Conservation (phyloP, 2,888 invertebrate genomes). For the Lepidocyrtinus sp. region DNA sequence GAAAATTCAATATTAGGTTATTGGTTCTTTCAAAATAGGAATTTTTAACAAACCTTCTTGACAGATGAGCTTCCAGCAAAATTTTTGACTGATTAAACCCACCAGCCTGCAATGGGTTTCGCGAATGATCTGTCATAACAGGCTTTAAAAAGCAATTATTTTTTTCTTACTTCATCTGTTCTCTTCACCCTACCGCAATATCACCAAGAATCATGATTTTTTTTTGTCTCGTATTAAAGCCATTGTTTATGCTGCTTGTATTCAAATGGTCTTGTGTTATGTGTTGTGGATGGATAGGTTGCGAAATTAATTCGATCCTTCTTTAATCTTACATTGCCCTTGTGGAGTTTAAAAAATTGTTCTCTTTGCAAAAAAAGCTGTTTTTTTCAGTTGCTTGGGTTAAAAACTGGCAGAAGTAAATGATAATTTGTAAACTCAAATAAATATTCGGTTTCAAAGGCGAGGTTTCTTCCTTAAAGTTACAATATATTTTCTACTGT, state of each 20-base stretch:
- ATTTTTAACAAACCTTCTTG: no score
- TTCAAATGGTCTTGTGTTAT: conserved; percentile 12
- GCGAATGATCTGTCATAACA: no score
- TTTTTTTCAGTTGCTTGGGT: not conserved
- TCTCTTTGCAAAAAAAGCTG: not conserved
- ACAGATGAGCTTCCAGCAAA: no score
- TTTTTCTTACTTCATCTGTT: no score
- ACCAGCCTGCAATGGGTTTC: no score
- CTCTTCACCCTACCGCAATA: not conserved
- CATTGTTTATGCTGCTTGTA: not conserved
- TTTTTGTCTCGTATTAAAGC: conserved; percentile 8
- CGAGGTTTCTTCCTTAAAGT: no score
- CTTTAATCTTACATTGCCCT: conserved; percentile 12
- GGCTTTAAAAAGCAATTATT: no score
- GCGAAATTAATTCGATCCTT: conserved; percentile 17
- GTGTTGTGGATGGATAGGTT: conserved; percentile 20
- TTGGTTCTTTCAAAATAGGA: not conserved
- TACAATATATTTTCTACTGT: not conserved
- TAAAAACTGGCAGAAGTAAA: no score
- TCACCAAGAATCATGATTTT: not conserved
- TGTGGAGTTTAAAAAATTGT: not conserved
- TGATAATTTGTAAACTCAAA: no score
- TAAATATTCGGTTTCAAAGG: no score
- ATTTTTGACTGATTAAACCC: no score
- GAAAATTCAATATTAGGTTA: not conserved